These are phyloP conservation scores for Hippocampus mohnikei DNA, from an alignment of 2,113 vertebrate species.

Conservation along the genomic window DNA sequence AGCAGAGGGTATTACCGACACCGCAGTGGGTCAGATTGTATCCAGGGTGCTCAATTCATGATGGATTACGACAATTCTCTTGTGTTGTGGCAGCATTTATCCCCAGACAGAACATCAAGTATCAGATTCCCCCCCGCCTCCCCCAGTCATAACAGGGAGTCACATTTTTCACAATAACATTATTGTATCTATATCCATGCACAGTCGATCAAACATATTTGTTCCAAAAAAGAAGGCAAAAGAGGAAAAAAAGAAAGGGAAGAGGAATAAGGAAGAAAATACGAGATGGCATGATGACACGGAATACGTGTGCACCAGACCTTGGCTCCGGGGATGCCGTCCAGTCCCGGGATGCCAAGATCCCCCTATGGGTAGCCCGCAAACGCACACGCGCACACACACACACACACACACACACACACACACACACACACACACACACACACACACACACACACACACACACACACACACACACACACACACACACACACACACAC, in stretches of 20 bases:
- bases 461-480: no score
- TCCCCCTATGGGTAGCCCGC: slow-evolving; percentile 78
- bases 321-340: slow-evolving; percentile 84
- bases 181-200: not conserved
- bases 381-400: no score
- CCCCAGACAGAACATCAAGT: slow-evolving; percentile 21
- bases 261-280: slow-evolving; percentile 3
- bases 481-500: not conserved
- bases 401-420: not conserved
- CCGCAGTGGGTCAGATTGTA: slow-evolving; percentile 54
- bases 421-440: no score
- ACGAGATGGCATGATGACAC: slow-evolving; percentile 11
- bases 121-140: not conserved
- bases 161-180: not conserved
- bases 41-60: slow-evolving; percentile 56
- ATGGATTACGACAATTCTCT: slow-evolving; percentile 47
- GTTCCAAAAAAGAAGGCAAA: not conserved
- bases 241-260: not conserved
- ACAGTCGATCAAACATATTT: not conserved
- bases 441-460: not conserved
- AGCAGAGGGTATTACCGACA: slow-evolving; percentile 43
- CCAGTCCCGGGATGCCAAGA: slow-evolving; percentile 82
- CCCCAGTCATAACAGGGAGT: slow-evolving; percentile 8
- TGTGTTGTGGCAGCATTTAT: slow-evolving; percentile 36
- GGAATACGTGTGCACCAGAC: slow-evolving; percentile 69